Evolutionary conservation across 2,888 invertebrate species (phyloP), one percentile per base, ranked within the genome.

Genomic region (Thymelicus acteon): DNA sequence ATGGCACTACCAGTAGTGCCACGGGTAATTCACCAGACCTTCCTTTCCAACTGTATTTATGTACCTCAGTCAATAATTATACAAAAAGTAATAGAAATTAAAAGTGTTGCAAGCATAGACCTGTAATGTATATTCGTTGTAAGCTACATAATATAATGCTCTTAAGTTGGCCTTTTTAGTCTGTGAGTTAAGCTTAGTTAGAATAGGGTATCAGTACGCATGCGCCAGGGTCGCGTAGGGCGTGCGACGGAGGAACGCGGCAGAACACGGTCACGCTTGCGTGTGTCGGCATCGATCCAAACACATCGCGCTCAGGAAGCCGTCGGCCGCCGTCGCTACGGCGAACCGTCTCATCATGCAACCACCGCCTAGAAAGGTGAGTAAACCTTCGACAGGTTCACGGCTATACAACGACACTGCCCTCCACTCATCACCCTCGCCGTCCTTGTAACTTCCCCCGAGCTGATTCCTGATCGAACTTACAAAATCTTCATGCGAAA

Each of bases 361-460:
- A 95, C 97, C 97, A 85, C 97, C 97, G 84, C 97, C 97, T 87
- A 96, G 97, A 93, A 97, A 97, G 96, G 97, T 97, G 94, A 95
- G 95, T 87, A 60, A 63, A 75, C 58, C 48, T 72, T 24, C 58
- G 15, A 68, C 54, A 60, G 37, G 67, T 72, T 69, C 57, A 49
- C 61, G 57, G 31, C 31, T 24, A 54, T 49, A 31, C 54, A 48
- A 19, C 60, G 39, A 70, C 70, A 63, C 15, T 76, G 8, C 52
- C 57, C 3, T 10, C 12, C 8, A n/a, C 24, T 6, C 0, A 7
- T 12, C n/a, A n/a, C 44, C 54, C 2, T 19, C 37, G 13, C 6
- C 13, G 13, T 37, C 12, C 6, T 6, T 7, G 7, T 19, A 37
- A 13, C 12, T 12, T 13, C 54, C 7, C 13, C 13, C 12, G 37